phyloP scores from a whole-genome alignment of 2,797 vertebrate genomes.

The Anguilla megastoma region DNA sequence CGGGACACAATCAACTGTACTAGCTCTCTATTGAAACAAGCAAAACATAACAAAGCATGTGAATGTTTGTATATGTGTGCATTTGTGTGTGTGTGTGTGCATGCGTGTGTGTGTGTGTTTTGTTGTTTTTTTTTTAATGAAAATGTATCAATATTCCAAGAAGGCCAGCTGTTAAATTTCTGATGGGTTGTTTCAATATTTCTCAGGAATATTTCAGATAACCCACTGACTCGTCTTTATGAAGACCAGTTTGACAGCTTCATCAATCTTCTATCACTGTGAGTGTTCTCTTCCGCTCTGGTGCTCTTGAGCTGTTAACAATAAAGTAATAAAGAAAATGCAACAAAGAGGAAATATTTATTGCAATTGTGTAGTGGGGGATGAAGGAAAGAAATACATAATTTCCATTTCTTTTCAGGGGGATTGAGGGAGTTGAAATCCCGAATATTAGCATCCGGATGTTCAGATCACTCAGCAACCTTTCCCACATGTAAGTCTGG shows the following conservation, averaged over 20 bases:
- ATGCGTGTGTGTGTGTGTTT: not conserved
- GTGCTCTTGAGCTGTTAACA: not conserved
- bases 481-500: constrained; percentile 70
- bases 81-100: not conserved
- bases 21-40: too few relatives aligned
- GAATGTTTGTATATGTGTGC: not conserved
- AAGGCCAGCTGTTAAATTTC: not conserved
- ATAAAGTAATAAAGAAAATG: not conserved
- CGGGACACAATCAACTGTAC: too few relatives aligned
- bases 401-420: constrained; percentile 49
- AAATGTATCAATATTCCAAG: not conserved
- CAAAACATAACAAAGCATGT: not conserved
- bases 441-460: constrained; percentile 65
- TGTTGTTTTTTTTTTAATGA: not conserved
- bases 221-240: constrained; percentile 57
- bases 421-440: constrained; percentile 69
- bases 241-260: constrained; percentile 64
- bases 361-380: not conserved
- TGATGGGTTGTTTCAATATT: not conserved
- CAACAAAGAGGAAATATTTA: not conserved
- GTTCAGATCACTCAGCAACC: constrained; percentile 63
- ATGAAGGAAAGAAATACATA: not conserved
- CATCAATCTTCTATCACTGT: constrained; percentile 64
- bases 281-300: constrained; percentile 43
- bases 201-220: constrained; percentile 69